Base-by-base conservation (phyloP, 2,113 vertebrate species). In the Thermophis baileyi region DNA sequence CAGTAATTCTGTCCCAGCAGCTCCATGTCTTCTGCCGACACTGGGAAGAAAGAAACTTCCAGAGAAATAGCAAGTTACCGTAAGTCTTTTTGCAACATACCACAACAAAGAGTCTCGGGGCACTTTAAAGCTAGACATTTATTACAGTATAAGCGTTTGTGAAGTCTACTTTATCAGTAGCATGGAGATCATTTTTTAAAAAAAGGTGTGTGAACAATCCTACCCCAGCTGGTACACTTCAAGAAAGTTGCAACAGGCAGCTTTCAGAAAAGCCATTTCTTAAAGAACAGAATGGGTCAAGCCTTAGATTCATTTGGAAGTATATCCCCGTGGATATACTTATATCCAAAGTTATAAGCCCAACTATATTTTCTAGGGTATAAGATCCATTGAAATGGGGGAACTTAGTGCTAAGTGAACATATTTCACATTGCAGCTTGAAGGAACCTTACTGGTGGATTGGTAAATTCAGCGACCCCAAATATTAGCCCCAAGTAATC, bases 1-100 rank as follows among this genome's bases (percentile, higher is more conserved):
- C 95, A 55, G 96, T 97, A 95, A 99, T 97, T 89, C 95, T 94
- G 92, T 98, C 96, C 98, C 98, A 99, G 93, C 95, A 95, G 94
- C 96, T 98, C 98, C 98, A 99, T 44, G 97, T 94, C 94, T 85
- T 95, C 95, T 96, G 96, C 0, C 95, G 96, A 2, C 98, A 98
- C 98, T 99, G 97, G n/a, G 60, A 95, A 95, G 54, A 94, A 94
- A 97, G 63, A n/a, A 5, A 44, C 20, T 85, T 44, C 51, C 0
- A 0, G 12, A 63, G 30, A 51, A 9, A 50, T 25, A 53, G 46
- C 27, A 7, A n/a, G 27, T 46, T 49, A 4, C 47, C 47, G 47
- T 47, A n/a, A 63, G 27, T 35, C 57, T 47, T 25, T 22, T 35
- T 51, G 87, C 24, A 87, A 57, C 22, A 10, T 35, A 81, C n/a